Conservation (phyloP, 2,113 vertebrate genomes). For the Petromus typicus region DNA sequence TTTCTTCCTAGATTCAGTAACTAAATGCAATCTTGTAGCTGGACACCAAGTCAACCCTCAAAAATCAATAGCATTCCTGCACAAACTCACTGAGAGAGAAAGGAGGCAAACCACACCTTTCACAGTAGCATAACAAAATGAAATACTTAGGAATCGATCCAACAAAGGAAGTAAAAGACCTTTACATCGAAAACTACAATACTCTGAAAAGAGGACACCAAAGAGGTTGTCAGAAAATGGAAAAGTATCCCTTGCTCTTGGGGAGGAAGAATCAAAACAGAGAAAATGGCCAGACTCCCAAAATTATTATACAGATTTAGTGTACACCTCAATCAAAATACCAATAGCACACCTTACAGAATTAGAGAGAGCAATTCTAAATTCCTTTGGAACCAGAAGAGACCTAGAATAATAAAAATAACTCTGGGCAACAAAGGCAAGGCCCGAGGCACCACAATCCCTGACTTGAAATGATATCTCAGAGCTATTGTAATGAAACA, state of each 20-base stretch:
- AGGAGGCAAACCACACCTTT: background rate
- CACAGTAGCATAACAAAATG: background rate
- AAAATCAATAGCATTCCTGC: background rate
- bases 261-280: background rate
- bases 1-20: background rate
- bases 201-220: background rate
- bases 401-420: background rate
- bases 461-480: background rate
- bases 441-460: background rate
- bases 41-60: background rate
- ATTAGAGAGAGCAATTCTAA: background rate
- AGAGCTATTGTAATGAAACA: background rate
- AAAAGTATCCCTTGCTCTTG: background rate
- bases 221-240: background rate
- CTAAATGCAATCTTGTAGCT: background rate
- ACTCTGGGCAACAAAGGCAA: background rate
- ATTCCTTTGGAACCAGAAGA: background rate
- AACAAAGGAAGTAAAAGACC: background rate
- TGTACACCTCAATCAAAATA: background rate
- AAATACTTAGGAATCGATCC: background rate
- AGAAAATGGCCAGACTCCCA: background rate
- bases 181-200: background rate
- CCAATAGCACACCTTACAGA: background rate
- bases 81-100: background rate
- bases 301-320: background rate